A percentile compares a stretch with the other conserved stretches of the same genome.
Evolutionary conservation across 2,113 vertebrate species (phyloP).

Genomic region (Puntigrus tetrazona): DNA sequence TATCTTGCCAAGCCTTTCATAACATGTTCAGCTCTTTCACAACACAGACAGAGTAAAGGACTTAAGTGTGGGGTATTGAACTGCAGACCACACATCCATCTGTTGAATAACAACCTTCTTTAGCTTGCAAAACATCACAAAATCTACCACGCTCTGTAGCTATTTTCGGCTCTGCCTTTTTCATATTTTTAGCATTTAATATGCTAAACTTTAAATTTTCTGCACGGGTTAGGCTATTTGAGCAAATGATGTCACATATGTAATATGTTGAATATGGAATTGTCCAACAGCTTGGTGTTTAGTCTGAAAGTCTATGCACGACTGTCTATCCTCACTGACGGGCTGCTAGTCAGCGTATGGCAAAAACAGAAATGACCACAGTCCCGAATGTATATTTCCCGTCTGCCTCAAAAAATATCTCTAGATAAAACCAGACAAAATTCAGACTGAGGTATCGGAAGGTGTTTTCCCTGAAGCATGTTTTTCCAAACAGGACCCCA

Average conservation of each 20-base stretch:
- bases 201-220: not conserved
- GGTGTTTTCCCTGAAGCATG: constrained; percentile 23
- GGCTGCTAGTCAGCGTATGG: not conserved
- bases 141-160: not conserved
- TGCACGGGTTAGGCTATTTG: not conserved
- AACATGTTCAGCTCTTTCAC: constrained; percentile 24
- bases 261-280: not conserved
- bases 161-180: not conserved
- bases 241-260: not conserved
- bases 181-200: not conserved
- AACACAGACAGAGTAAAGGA: not conserved
- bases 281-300: not conserved
- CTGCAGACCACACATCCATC: constrained; percentile 9
- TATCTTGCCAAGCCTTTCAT: constrained; percentile 10
- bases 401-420: not conserved
- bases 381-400: not conserved
- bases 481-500: constrained; percentile 38
- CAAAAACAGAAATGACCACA: constrained; percentile 19
- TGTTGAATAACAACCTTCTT: constrained; percentile 10
- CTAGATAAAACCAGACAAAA: constrained; percentile 12
- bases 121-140: not conserved
- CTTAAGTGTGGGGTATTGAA: constrained; percentile 19
- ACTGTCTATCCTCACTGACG: not conserved
- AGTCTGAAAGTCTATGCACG: not conserved
- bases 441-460: constrained; percentile 2